These are phyloP conservation scores for Myopa testacea DNA, from an alignment of 2,888 invertebrate genomes.

Conservation along the genomic window DNA sequence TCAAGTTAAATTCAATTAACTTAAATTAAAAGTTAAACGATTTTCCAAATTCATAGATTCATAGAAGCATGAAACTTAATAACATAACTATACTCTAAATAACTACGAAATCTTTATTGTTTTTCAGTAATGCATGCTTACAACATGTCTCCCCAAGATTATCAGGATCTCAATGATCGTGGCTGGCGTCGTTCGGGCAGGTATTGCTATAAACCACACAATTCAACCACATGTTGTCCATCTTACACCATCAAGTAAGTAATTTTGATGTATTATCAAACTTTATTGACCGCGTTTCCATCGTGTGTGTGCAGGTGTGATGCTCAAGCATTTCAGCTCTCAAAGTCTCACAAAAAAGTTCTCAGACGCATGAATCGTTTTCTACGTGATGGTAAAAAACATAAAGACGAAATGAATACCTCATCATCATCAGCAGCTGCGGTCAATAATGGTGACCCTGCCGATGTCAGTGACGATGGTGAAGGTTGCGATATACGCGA, in stretches of 20 bases:
- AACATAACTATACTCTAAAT: no score
- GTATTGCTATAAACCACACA: slow-evolving; percentile 95
- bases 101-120: no score
- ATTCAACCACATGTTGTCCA: slow-evolving; percentile 93
- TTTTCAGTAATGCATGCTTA: slow-evolving; percentile 93
- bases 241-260: slow-evolving; percentile 91
- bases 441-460: slow-evolving; percentile 36
- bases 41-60: no score
- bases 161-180: slow-evolving; percentile 92
- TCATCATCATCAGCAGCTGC: slow-evolving; percentile 33
- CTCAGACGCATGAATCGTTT: slow-evolving; percentile 85
- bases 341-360: slow-evolving; percentile 94
- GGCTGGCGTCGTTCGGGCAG: slow-evolving; percentile 97
- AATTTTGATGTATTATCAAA: not conserved
- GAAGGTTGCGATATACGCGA: slow-evolving; percentile 44
- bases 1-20: no score
- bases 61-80: no score
- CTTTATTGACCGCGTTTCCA: no score
- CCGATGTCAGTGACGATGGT: slow-evolving; percentile 42
- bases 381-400: slow-evolving; percentile 71
- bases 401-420: slow-evolving; percentile 54
- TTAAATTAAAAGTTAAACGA: no score
- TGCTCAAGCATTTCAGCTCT: slow-evolving; percentile 79
- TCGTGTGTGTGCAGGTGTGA: slow-evolving; percentile 75
- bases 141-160: slow-evolving; percentile 82